phyloP scores from a whole-genome alignment of 2,113 vertebrate genomes.

The Alethe castanea region DNA sequence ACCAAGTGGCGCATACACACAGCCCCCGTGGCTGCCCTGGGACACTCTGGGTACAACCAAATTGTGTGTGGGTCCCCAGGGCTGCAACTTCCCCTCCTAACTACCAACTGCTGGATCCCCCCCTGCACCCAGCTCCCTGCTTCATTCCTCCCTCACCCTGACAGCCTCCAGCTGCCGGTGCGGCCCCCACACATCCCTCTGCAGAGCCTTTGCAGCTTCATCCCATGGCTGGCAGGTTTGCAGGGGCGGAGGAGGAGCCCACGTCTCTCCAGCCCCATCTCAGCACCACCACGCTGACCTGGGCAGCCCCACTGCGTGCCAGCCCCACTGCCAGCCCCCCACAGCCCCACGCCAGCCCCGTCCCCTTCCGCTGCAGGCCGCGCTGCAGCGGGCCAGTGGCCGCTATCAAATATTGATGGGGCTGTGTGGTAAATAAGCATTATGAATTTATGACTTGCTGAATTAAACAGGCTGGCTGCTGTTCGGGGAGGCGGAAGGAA shows the following conservation, averaged over 20 bases:
- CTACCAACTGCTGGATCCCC: rapidly evolving
- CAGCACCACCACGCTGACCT: rapidly evolving
- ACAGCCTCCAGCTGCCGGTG: constrained; percentile 14
- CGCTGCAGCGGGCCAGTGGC: background rate
- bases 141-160: background rate
- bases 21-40: background rate
- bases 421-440: constrained; percentile 43
- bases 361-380: rapidly evolving
- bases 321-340: background rate
- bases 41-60: background rate
- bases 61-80: rapidly evolving
- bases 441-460: constrained; percentile 58
- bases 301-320: rapidly evolving
- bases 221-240: background rate
- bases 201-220: background rate
- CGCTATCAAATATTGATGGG: constrained; percentile 43
- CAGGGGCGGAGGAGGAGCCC: background rate
- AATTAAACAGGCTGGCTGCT: constrained; percentile 37
- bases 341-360: background rate
- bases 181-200: background rate
- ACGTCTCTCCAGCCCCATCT: background rate
- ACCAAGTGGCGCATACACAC: rapidly evolving
- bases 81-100: background rate
- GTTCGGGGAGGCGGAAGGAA: background rate
- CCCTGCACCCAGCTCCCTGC: background rate